Base-by-base conservation (phyloP, 2,113 vertebrate genomes). In the Pogonocichla stellata region DNA sequence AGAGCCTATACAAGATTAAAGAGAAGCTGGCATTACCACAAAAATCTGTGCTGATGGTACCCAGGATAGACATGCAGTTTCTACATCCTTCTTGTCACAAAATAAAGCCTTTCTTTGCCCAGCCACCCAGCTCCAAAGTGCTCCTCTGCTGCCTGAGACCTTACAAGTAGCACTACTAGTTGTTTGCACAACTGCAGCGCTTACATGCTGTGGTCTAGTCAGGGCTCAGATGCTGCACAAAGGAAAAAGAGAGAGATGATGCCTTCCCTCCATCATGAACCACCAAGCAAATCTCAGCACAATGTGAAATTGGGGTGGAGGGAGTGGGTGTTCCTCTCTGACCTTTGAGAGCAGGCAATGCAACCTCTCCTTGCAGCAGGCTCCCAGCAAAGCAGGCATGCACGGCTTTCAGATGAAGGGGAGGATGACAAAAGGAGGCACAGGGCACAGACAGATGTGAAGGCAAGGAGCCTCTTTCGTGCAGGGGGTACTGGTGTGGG, bases 61-160 rank as follows among this genome's bases (percentile, higher is more conserved):
- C 26, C 47, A 40, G 38, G 22, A n/a, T 4, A 28, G 40, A n/a
- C 3, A 45, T 0, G 0, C 7, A 38, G 28, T 42, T 86, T 53
- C 53, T 45, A 42, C 36, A 42, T 18, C 4, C 3, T 34, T 34
- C 42, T 60, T 33, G 10, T 79, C 19, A 36, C 31, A 75, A 89
- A 81, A 64, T 19, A 75, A 86, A 78, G 33, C 15, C 28, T 65
- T 72, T 36, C 11, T 38, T 50, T 75, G n/a, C 38, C 33, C 50
- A 79, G 31, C 14, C 64, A 90, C 26, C 8, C 6, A 1, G n/a
- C 54, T 73, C 58, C 58, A 51, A 86, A 73, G 11, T 1, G 3
- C 19, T 77, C 45, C 22, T 84, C 65, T 45, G 43, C 45, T 93
- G 58, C 34, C 19, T 11, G 9, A 82, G 45, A 80, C 33, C 9